phyloP scores from a whole-genome alignment of 2,888 invertebrate genomes.

The Folsomia candida region DNA sequence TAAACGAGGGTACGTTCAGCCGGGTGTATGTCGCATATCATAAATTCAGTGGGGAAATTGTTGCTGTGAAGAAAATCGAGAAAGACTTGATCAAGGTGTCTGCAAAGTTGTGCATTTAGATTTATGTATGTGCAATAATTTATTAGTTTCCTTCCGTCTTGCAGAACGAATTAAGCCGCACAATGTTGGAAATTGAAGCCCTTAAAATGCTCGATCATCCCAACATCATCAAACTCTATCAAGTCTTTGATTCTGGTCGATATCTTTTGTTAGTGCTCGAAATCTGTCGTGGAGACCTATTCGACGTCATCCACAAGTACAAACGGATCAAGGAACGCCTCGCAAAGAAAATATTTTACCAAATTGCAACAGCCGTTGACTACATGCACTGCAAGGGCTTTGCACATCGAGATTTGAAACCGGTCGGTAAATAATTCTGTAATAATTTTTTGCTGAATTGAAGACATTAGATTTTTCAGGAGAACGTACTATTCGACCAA shows the following conservation, averaged over 20 bases:
- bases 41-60: background rate
- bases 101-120: no score
- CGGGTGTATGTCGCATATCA: background rate
- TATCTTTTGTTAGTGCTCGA: background rate
- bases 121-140: background rate
- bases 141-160: background rate
- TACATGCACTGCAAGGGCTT: background rate
- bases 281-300: background rate
- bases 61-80: background rate
- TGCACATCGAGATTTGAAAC: conserved; percentile 1
- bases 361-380: background rate
- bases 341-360: background rate
- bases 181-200: background rate
- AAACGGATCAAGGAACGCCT: background rate
- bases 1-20: background rate
- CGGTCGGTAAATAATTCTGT: background rate
- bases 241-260: background rate
- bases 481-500: background rate
- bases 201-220: background rate
- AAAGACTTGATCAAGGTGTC: background rate
- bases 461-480: background rate
- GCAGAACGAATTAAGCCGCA: background rate
- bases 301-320: background rate
- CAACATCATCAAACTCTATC: background rate
- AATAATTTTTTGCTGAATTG: background rate